These are phyloP conservation scores for Pemphigus obesinymphae DNA, from an alignment of 1,140 invertebrate species.

Conservation along the genomic window DNA sequence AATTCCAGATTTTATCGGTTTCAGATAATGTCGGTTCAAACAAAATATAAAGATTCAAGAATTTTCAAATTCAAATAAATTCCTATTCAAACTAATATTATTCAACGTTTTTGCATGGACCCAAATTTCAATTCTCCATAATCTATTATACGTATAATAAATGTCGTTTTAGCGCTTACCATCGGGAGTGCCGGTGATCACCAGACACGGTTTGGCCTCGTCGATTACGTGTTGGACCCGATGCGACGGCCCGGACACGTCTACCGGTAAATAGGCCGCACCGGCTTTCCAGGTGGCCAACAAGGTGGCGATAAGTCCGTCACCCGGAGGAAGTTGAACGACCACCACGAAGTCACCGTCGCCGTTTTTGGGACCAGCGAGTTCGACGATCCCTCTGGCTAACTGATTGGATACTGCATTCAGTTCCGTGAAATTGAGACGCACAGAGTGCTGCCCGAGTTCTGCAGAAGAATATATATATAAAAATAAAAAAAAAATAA, in stretches of 20 bases:
- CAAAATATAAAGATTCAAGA: too few relatives aligned
- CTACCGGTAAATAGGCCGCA: constrained; percentile 75
- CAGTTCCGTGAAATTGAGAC: constrained; percentile 58
- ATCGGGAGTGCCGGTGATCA: constrained; percentile 58
- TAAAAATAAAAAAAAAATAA: too few relatives aligned
- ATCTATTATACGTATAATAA: too few relatives aligned
- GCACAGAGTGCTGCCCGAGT: constrained; percentile 43
- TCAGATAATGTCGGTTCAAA: too few relatives aligned
- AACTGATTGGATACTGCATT: constrained; percentile 59
- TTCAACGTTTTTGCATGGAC: too few relatives aligned
- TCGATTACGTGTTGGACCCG: constrained; percentile 71
- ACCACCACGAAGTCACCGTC: constrained; percentile 67
- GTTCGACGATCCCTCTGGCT: constrained; percentile 55
- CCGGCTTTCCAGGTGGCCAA: constrained; percentile 75
- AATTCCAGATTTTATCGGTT: too few relatives aligned
- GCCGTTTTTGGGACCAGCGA: constrained; percentile 52
- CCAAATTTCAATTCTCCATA: too few relatives aligned
- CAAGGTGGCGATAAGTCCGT: constrained; percentile 63
- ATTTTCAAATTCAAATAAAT: too few relatives aligned
- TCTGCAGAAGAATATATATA: constrained; percentile 22
- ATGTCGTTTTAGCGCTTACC: neutral
- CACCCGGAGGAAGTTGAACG: constrained; percentile 70
- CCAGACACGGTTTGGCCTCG: constrained; percentile 66
- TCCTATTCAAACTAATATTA: too few relatives aligned
- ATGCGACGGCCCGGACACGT: constrained; percentile 67